Base-by-base conservation (phyloP, 2,797 vertebrate species). In the Apogon talboti region DNA sequence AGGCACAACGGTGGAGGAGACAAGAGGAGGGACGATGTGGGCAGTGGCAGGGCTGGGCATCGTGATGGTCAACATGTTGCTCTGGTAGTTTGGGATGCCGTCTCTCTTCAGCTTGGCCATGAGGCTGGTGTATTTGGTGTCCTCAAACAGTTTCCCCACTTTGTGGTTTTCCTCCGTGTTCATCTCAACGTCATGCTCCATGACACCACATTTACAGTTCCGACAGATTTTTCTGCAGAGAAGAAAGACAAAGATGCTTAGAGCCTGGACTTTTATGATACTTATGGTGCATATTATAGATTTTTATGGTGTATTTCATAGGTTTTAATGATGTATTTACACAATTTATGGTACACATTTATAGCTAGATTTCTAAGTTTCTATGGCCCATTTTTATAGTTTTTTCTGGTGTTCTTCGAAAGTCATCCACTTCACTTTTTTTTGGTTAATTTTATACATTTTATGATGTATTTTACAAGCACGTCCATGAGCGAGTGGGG, bases 91-190 rank as follows among this genome's bases (percentile, higher is more conserved):
- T 6, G 96, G 96, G 78, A 96, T 82, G 15, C 95, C 94, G 44
- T 98, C 97, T 0, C 83, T 95, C 89, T 98, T 98, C 73, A 99
- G 92, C 89, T 98, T 98, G 82, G 96, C 97, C 35, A 99, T 97
- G 55, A 99, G 94, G 12, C 95, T 94, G 0, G 95, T 97, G 84
- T 99, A 99, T 77, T 99, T 99, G 13, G 98, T 99, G 82, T 99
- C 98, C 83, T 98, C 96, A 44, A 99, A 96, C 70, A 99, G 94
- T 62, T 94, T 96, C 13, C 98, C 98, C 51, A 99, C 97, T 93
- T 98, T 99, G 83, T 95, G 93, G 86, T 97, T 95, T 66, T 99
- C 96, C 84, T 98, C 96, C 0, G 87, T 94, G 83, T 93, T 93
- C 78, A 96, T 93, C 15, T 93, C 90, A 76, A 99, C 93, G 43